Base-by-base conservation (phyloP, 2,113 vertebrate species). In the Gavia stellata region DNA sequence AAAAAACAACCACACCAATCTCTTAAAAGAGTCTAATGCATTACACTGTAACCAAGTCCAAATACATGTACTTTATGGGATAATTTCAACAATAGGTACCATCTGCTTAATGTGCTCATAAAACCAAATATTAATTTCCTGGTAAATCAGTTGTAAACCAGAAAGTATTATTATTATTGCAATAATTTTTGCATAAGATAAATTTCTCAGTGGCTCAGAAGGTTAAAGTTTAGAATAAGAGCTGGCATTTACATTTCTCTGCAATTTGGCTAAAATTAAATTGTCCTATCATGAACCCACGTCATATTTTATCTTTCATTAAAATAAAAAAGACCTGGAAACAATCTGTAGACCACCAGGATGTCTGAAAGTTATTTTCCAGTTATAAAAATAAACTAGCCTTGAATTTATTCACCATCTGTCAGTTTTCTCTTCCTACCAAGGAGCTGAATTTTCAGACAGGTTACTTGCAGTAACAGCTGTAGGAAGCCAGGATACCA, bases 41-140 rank as follows among this genome's bases (percentile, higher is more conserved):
- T 53, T 94, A 56, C 50, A 56, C 33, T 62, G 42, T 74, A 59
- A 62, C 71, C 34, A 73, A 79, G 36, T 82, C 56, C 82, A 87
- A 96, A 75, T 65, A 45, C 18, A 29, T 6, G 3, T 68, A 58
- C 42, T 77, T 93, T 94, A 95, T 86, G 68, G 85, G 75, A 93
- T 81, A 94, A 93, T 84, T 92, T 88, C 82, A 90, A 94, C 47
- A 88, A 93, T 93, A 92, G 63, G 49, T 94, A 91, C 71, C 86
- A 90, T 93, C 86, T 96, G 93, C 71, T 97, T 92, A 96, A 92
- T 94, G 84, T 96, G 47, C 89, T 94, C 86, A 83, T 97, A 87
- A 97, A 97, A 33, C 33, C 20, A 92, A 92, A 49, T 89, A 97
- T 94, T 96, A 86, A 95, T 97, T 97, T 97, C 78, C 89, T 88